These are phyloP conservation scores for Trogon melanurus DNA, from an alignment of 2,113 vertebrate genomes.

Conservation along the genomic window DNA sequence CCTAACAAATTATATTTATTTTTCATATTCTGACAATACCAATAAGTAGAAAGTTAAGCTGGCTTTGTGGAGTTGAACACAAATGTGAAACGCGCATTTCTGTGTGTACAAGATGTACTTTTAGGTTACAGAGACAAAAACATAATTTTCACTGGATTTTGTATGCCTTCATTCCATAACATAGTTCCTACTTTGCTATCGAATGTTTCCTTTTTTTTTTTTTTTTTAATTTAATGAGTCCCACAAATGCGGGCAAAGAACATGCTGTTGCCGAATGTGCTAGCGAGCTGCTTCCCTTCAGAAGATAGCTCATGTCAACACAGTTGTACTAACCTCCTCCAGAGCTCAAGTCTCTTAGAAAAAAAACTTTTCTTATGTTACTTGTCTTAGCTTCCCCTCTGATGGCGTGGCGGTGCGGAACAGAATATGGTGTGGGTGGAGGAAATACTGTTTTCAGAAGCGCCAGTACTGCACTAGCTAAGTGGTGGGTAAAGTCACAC, in stretches of 20 bases:
- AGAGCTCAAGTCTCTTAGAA: neutral
- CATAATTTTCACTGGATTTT: neutral
- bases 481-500: neutral
- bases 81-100: neutral
- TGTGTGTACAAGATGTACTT: neutral
- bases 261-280: neutral
- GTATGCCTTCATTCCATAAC: neutral
- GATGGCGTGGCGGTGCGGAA: neutral
- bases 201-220: neutral
- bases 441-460: neutral
- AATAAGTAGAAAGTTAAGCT: slow-evolving; percentile 21
- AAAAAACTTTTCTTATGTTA: neutral
- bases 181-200: neutral
- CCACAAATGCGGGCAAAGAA: neutral
- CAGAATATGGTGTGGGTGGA: neutral
- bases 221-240: neutral
- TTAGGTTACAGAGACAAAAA: neutral
- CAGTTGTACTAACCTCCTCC: neutral
- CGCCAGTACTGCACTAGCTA: neutral
- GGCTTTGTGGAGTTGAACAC: neutral
- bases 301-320: neutral
- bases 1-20: slow-evolving; percentile 50
- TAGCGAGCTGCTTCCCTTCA: neutral
- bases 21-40: slow-evolving; percentile 15
- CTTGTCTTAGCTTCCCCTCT: neutral